Percentiles rank a stretch among this genome's conserved stretches.
phyloP scores from a whole-genome alignment of 1,140 invertebrate species.

The Ceratitis capitata region DNA sequence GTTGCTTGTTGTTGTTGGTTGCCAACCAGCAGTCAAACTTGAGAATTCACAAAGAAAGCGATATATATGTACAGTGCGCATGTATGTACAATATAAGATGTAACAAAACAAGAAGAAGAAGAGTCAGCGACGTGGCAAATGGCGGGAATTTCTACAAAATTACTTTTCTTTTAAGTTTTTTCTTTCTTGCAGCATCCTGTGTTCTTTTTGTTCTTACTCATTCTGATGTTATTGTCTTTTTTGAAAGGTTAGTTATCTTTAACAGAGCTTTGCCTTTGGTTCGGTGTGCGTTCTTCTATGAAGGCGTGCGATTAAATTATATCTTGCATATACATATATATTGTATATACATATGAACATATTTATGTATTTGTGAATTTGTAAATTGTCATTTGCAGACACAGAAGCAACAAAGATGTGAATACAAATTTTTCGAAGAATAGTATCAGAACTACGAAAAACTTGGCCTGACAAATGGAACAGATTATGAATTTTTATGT shows the following conservation, averaged over 20 bases:
- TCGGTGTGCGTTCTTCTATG: no score
- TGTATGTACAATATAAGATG: no score
- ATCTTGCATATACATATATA: background rate
- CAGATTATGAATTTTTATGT: no score
- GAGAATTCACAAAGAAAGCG: background rate
- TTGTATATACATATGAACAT: background rate
- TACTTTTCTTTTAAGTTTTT: background rate
- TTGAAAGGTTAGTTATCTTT: background rate
- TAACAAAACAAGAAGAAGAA: background rate
- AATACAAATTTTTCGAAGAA: no score
- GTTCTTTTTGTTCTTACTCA: background rate
- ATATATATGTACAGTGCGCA: no score
- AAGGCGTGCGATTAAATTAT: no score
- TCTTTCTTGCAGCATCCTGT: background rate
- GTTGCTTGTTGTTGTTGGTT: background rate
- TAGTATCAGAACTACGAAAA: no score
- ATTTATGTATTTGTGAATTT: background rate
- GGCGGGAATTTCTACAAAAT: background rate
- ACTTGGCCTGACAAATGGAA: no score
- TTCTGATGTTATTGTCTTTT: no score
- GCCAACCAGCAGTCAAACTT: slow-evolving; percentile 8
- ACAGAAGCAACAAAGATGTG: background rate
- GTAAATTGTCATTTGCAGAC: slow-evolving; percentile 25
- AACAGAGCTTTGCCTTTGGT: background rate
- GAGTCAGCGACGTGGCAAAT: background rate